Conservation (phyloP, 2,888 invertebrate genomes). For the Noctua fimbriata region DNA sequence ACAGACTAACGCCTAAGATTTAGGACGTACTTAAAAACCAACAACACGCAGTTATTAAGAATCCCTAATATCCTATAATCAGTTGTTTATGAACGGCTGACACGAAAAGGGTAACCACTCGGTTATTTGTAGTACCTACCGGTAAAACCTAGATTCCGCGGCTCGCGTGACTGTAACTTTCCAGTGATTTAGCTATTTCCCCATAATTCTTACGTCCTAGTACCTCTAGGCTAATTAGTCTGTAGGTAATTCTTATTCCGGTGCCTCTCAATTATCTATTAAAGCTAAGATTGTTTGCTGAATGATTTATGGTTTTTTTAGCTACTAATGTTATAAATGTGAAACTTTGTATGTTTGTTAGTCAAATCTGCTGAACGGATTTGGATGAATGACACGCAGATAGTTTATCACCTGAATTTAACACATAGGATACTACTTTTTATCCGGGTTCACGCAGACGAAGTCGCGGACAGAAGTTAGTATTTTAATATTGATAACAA, state of each 20-base stretch:
- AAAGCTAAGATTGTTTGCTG: slow-evolving; percentile 1
- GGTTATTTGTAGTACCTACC: slow-evolving; percentile 19
- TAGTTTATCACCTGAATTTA: neutral
- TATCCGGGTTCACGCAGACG: neutral
- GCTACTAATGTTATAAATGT: neutral
- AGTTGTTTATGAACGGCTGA: slow-evolving; percentile 27
- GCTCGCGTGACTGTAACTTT: slow-evolving; percentile 49
- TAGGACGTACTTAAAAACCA: slow-evolving; percentile 12
- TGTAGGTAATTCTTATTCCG: slow-evolving; percentile 21
- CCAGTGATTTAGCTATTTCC: slow-evolving; percentile 40
- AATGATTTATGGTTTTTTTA: neutral
- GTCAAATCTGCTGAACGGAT: neutral
- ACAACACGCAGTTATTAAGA: slow-evolving; percentile 23
- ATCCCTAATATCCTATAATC: slow-evolving; percentile 34
- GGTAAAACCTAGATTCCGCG: slow-evolving; percentile 45
- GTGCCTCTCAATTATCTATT: slow-evolving; percentile 24
- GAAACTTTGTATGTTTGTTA: neutral
- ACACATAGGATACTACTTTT: neutral
- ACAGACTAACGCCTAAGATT: slow-evolving; percentile 3
- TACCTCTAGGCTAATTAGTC: slow-evolving; percentile 35
- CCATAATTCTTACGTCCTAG: slow-evolving; percentile 35
- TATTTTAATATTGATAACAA: neutral
- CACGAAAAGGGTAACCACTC: slow-evolving; percentile 35
- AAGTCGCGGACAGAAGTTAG: neutral
- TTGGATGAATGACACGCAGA: neutral